Conservation (phyloP, 2,888 invertebrate genomes). For the Acleris laterana region DNA sequence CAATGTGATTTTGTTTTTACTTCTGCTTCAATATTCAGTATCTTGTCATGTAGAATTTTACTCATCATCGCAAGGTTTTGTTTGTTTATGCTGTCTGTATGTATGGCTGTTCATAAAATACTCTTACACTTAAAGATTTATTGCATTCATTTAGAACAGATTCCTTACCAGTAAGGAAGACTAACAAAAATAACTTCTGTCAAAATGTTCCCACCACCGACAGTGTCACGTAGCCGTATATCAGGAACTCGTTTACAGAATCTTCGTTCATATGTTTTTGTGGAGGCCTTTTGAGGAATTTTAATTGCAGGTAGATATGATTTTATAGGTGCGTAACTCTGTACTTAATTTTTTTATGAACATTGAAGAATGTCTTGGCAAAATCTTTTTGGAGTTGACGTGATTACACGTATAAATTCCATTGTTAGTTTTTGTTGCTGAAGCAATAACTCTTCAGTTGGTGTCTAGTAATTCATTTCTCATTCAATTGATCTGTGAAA, state of each 20-base stretch:
- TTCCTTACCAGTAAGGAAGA: background rate
- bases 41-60: background rate
- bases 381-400: background rate
- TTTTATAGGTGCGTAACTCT: slow-evolving; percentile 27
- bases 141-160: background rate
- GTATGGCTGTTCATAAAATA: background rate
- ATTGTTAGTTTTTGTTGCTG: background rate
- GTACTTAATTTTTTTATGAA: slow-evolving; percentile 9
- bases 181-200: slow-evolving; percentile 11
- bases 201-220: slow-evolving; percentile 25
- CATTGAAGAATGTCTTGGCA: slow-evolving; percentile 2
- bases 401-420: background rate
- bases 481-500: background rate
- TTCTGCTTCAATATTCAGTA: too few relatives aligned
- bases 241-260: slow-evolving; percentile 25
- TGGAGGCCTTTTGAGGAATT: slow-evolving; percentile 13
- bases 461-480: background rate
- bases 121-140: slow-evolving; percentile 2
- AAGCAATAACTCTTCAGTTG: background rate
- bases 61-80: background rate
- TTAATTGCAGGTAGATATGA: slow-evolving; percentile 36
- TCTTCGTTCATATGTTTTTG: slow-evolving; percentile 20
- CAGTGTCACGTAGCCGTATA: background rate
- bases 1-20: background rate
- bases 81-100: background rate